Percentiles rank a stretch among this genome's conserved stretches.
phyloP scores from a whole-genome alignment of 2,888 invertebrate species.

The Phyllotreta striolata region DNA sequence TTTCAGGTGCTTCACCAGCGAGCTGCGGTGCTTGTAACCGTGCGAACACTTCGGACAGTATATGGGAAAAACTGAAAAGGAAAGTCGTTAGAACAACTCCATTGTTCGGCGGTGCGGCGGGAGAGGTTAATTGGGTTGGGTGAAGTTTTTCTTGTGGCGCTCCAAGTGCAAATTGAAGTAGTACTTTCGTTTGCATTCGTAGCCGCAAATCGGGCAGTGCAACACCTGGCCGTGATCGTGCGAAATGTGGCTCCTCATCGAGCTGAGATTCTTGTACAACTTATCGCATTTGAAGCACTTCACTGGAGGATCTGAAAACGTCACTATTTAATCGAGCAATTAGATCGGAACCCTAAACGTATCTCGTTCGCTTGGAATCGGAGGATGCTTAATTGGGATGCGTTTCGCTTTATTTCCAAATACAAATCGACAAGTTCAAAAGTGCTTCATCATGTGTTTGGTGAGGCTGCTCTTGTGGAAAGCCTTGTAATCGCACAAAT shows the following conservation, averaged over 20 bases:
- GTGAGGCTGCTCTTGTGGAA: slow-evolving; percentile 49
- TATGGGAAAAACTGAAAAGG: slow-evolving; percentile 39
- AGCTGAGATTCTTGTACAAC: no score
- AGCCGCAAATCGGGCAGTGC: slow-evolving; percentile 12
- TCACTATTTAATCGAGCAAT: no score
- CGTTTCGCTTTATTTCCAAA: slow-evolving; percentile 23
- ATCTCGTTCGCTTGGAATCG: no score
- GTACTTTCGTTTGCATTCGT: slow-evolving; percentile 13
- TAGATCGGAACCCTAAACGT: no score
- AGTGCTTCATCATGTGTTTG: slow-evolving; percentile 43
- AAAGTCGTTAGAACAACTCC: slow-evolving; percentile 2
- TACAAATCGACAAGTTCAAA: slow-evolving; percentile 28
- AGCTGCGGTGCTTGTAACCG: slow-evolving; percentile 50
- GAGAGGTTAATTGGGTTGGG: no score
- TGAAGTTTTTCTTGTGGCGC: no score
- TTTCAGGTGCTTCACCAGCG: slow-evolving; percentile 45
- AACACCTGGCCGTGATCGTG: background rate
- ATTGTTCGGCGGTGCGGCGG: no score
- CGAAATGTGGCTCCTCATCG: no score
- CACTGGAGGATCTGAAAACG: no score
- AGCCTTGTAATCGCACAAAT: slow-evolving; percentile 45
- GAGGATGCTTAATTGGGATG: no score
- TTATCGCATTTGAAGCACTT: no score
- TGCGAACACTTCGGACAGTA: slow-evolving; percentile 44
- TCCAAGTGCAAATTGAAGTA: background rate